A percentile compares a stretch with the other conserved stretches of the same genome.
These are phyloP conservation scores for Caenorhabditis latens DNA, from an alignment of 1,140 invertebrate species.

Conservation along the genomic window DNA sequence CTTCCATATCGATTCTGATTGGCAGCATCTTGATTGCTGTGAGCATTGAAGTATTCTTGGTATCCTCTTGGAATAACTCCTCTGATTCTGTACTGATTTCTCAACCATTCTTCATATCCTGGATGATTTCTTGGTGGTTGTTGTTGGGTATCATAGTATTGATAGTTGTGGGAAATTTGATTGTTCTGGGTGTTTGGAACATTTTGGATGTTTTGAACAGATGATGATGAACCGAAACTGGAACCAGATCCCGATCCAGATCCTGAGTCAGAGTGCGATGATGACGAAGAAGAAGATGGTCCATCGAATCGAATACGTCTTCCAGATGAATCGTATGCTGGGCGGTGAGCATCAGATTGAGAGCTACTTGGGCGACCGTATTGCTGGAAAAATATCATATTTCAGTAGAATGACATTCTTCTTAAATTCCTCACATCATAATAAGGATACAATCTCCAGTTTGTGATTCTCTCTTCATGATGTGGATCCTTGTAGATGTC, in stretches of 20 bases:
- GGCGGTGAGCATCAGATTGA: background rate
- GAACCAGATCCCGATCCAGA: too few relatives aligned
- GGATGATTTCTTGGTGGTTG: conserved; percentile 26
- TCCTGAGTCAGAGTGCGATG: too few relatives aligned
- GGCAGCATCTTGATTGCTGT: background rate
- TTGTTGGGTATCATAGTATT: conserved; percentile 7
- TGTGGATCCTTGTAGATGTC: conserved; percentile 30
- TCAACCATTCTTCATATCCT: conserved; percentile 37
- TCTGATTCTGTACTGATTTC: conserved; percentile 29
- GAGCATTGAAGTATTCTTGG: background rate
- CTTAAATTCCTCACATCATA: conserved; percentile 10
- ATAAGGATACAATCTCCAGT: conserved; percentile 30
- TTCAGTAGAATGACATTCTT: background rate
- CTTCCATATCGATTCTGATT: background rate
- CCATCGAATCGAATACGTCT: background rate
- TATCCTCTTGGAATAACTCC: conserved; percentile 26
- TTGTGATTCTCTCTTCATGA: conserved; percentile 1
- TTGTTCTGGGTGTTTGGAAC: background rate
- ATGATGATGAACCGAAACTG: too few relatives aligned
- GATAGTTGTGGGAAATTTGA: conserved; percentile 38
- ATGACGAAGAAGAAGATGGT: background rate
- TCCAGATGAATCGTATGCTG: conserved; percentile 29
- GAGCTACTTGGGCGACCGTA: conserved; percentile 12
- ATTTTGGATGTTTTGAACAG: background rate
- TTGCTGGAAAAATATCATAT: background rate